These are phyloP conservation scores for Cavia aperea DNA, from an alignment of 2,113 vertebrate species.

Conservation along the genomic window DNA sequence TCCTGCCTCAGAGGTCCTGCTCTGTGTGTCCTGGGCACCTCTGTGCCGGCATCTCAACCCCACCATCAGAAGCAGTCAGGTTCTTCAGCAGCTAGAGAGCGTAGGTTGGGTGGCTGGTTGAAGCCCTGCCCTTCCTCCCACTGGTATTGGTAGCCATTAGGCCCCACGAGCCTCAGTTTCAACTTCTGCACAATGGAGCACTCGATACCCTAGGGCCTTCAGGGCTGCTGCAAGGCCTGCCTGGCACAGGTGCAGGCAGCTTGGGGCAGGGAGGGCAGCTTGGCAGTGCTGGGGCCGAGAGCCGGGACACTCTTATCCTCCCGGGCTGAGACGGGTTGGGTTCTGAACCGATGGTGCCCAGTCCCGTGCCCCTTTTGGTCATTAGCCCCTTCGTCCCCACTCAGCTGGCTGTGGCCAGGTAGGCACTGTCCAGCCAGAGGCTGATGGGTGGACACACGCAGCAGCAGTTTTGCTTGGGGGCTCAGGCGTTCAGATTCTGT, in stretches of 20 bases:
- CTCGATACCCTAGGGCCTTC: rapidly evolving
- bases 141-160: not conserved
- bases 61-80: rapidly evolving
- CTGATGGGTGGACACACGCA: not conserved
- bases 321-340: not conserved
- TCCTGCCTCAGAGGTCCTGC: not conserved
- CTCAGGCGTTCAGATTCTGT: not conserved
- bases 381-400: not conserved
- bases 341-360: rapidly evolving
- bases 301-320: not conserved
- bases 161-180: not conserved
- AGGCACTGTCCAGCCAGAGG: not conserved
- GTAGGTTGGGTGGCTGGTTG: rapidly evolving
- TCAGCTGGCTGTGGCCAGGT: too few relatives aligned
- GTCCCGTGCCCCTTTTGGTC: rapidly evolving
- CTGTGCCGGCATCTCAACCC: rapidly evolving
- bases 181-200: not conserved
- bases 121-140: rapidly evolving
- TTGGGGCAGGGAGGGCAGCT: not conserved
- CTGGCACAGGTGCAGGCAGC: too few relatives aligned
- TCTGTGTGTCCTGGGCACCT: not conserved
- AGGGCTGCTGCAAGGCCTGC: rapidly evolving
- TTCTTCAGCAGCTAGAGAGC: rapidly evolving
- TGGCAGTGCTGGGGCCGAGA: rapidly evolving
- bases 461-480: not conserved